Base-by-base conservation (phyloP, 2,113 vertebrate species). In the Dascyllus trimaculatus region DNA sequence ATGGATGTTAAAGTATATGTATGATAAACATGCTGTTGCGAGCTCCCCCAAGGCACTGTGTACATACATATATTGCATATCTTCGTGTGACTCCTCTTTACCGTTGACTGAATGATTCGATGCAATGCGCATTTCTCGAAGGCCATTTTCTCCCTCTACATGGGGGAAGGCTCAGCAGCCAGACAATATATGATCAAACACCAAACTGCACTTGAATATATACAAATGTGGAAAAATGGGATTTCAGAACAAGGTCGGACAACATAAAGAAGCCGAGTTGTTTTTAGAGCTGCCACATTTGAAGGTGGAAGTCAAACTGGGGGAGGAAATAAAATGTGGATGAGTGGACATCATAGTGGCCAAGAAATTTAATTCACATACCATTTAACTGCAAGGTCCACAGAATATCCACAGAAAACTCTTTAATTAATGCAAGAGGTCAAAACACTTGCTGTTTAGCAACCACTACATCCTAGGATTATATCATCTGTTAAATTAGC, bases 21-120 rank as follows among this genome's bases (percentile, higher is more conserved):
- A 77, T 81, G 78, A 81, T 76, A 76, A 82, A 71, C 80, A 81
- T 66, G 66, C 68, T 66, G 58, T 54, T 61, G 66, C 60, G 19
- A 68, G 78, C 69, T 40, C 45, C 70, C 89, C 77, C 10, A 45
- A 70, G 85, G 81, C 66, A 7, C 45, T 8, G 35, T 32, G 73
- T 40, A 49, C 71, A 76, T 52, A 56, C 19, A 78, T 57, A 52
- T 38, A 80, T 24, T 57, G 53, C 13, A 46, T 45, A 64, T 53
- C 54, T 68, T 75, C 45, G 26, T 66, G 68, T 52, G 59, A 73
- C 74, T 72, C 65, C 69, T 51, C 71, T 68, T 80, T 24, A 84
- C 62, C 66, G 72, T 38, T 69, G 81, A 85, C 61, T 80, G 81
- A 61, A 45, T 75, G 43, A 82, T 82, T 75, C 45, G 22, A 18